phyloP scores from a whole-genome alignment of 92 coral and sea anemone genomes.

The Bergia sp. region DNA sequence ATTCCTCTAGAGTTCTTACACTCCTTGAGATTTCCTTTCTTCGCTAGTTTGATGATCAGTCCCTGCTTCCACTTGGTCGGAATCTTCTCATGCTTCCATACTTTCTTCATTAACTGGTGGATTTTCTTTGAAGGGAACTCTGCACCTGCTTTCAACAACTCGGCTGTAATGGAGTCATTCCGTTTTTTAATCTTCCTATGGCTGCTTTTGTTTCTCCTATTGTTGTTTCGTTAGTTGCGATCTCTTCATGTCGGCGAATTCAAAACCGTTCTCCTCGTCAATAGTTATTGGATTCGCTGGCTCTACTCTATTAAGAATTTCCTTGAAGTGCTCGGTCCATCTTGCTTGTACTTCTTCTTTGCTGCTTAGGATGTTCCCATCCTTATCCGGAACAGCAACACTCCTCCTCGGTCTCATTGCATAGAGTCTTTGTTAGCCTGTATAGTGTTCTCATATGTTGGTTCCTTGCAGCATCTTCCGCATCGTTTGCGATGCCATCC shows the following conservation, averaged over 20 bases:
- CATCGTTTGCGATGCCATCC: constrained; percentile 37
- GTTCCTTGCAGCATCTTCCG: constrained; percentile 51
- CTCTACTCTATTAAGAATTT: constrained; percentile 45
- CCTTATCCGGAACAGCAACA: constrained; percentile 37
- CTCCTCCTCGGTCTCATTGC: constrained; percentile 7
- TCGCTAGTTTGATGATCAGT: constrained; percentile 47
- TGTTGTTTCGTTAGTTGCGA: constrained; percentile 48
- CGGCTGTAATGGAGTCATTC: constrained; percentile 47
- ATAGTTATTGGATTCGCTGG: constrained; percentile 39
- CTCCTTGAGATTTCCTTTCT: constrained; percentile 50
- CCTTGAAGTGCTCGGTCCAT: constrained; percentile 58
- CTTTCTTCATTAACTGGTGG: constrained; percentile 28
- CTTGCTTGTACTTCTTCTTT: constrained; percentile 44
- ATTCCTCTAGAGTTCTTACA: constrained; percentile 48
- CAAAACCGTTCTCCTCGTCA: not conserved
- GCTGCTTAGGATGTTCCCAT: constrained; percentile 40
- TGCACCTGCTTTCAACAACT: constrained; percentile 40
- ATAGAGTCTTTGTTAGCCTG: constrained; percentile 33
- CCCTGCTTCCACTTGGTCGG: constrained; percentile 46
- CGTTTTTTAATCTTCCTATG: constrained; percentile 27
- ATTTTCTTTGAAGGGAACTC: constrained; percentile 43
- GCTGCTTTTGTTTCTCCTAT: constrained; percentile 47
- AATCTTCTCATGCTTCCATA: constrained; percentile 49
- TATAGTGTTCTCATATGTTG: constrained; percentile 49
- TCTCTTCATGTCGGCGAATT: constrained; percentile 40